Evolutionary conservation across 2,888 invertebrate species (phyloP), one percentile per base, ranked within the genome.

Genomic region (Octonoba sinensis): DNA sequence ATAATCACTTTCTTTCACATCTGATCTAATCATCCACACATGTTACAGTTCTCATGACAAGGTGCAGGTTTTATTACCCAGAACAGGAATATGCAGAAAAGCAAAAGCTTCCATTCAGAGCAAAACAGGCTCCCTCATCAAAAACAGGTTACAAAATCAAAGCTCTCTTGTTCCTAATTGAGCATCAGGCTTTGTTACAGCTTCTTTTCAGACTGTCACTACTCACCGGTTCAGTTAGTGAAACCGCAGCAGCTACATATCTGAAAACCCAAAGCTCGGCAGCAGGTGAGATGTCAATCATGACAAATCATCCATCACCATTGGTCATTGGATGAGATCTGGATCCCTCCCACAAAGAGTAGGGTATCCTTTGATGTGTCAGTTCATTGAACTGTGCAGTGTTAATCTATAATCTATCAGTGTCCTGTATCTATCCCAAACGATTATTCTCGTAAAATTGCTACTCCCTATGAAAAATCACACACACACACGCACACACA

Each of bases 331-430:
- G 59, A 67, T 75, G 74, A 75, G 57, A 66, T 65, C 59, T 64
- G 46, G 49, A 66, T 75, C 74, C 74, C 74, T 66, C 74, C 74
- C 74, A 75, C 66, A 75, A 75, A 57, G 74, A 67, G 74, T 75
- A 75, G 59, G 74, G 74, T 67, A 76, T 76, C 76, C 69, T 76
- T 76, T 76, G 76, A 76, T 69, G 76, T 76, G 76, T 76, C 76
- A 76, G 76, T 76, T 76, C 76, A 76, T 69, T 62, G 76, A 76
- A 76, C 76, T 67, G 66, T 66, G 24, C 49, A 49, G 65, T 59
- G 60, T 75, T 75, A 66, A 75, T 75, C 74, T 75, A 66, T 67
- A 67, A 66, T 66, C 66, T 66, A 66, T 75, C 74, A 75, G 22
- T 47, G 60, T 71, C 70, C 59, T 47, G 59, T 49, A 59, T 47